These are phyloP conservation scores for Allacma fusca DNA, from an alignment of 2,888 invertebrate species.

Conservation along the genomic window DNA sequence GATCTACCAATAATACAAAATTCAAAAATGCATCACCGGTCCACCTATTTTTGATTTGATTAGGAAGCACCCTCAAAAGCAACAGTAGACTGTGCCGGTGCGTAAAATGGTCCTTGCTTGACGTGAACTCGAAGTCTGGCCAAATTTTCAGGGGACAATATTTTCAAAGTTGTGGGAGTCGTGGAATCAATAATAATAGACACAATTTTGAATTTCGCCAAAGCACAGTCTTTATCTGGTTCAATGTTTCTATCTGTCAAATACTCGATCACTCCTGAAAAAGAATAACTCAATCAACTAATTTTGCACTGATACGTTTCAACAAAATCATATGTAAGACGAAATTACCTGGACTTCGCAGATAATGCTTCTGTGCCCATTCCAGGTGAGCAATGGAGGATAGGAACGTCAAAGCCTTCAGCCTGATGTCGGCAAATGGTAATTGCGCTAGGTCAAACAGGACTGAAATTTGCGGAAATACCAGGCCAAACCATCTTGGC, in stretches of 20 bases:
- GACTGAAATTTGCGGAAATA: constrained; percentile 56
- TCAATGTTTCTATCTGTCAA: constrained; percentile 66
- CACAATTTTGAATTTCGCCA: constrained; percentile 65
- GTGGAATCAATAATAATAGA: constrained; percentile 63
- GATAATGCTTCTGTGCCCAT: constrained; percentile 61
- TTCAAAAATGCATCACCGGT: too few species aligned
- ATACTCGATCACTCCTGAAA: constrained; percentile 66
- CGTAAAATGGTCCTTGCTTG: constrained; percentile 66
- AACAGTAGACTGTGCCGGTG: constrained; percentile 64
- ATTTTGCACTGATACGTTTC: too few species aligned
- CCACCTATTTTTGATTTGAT: too few species aligned
- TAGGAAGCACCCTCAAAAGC: constrained; percentile 63
- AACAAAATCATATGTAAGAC: not conserved
- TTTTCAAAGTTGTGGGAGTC: constrained; percentile 58
- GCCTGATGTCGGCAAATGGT: constrained; percentile 60
- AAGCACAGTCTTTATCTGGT: constrained; percentile 65
- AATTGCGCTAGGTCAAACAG: constrained; percentile 59
- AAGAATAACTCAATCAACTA: not conserved
- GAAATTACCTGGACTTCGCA: constrained; percentile 52
- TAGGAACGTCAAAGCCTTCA: constrained; percentile 57
- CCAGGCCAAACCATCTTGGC: constrained; percentile 56
- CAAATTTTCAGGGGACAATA: constrained; percentile 64
- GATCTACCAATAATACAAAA: too few species aligned
- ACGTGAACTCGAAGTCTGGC: constrained; percentile 64
- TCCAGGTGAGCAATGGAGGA: constrained; percentile 56